Conservation (phyloP, 2,888 invertebrate species). For the Microplitis manilae region DNA sequence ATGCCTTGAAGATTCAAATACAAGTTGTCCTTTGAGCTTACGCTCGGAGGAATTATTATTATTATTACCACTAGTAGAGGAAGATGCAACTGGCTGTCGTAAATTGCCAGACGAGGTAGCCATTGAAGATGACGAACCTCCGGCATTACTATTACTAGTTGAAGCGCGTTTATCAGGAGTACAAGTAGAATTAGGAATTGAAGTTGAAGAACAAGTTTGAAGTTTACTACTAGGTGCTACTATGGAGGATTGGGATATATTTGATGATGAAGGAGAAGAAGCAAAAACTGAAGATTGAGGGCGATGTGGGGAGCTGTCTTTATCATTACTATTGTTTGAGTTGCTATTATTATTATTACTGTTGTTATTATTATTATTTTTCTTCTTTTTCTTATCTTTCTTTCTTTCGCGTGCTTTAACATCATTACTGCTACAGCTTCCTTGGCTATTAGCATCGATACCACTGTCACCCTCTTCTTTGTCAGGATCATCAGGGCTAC, state of each 20-base stretch:
- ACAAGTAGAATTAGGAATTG: slow-evolving; percentile 26
- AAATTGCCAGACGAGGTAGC: slow-evolving; percentile 42
- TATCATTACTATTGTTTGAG: slow-evolving; percentile 59
- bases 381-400: slow-evolving; percentile 80
- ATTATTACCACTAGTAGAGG: slow-evolving; percentile 49
- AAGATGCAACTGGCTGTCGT: slow-evolving; percentile 46
- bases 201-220: slow-evolving; percentile 44
- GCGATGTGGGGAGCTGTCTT: slow-evolving; percentile 61
- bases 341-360: slow-evolving; percentile 66
- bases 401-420: slow-evolving; percentile 82
- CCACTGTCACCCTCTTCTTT: slow-evolving; percentile 92
- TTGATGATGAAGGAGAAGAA: slow-evolving; percentile 34
- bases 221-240: slow-evolving; percentile 58
- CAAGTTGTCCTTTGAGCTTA: slow-evolving; percentile 75
- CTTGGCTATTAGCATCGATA: slow-evolving; percentile 91
- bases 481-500: slow-evolving; percentile 71
- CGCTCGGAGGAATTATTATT: slow-evolving; percentile 60
- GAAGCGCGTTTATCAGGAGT: slow-evolving; percentile 55
- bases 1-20: slow-evolving; percentile 82
- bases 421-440: slow-evolving; percentile 89
- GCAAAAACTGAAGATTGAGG: slow-evolving; percentile 39
- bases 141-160: slow-evolving; percentile 52
- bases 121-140: slow-evolving; percentile 52
- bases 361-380: slow-evolving; percentile 58
- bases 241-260: slow-evolving; percentile 56